phyloP scores from a whole-genome alignment of 2,113 vertebrate species.

The Vimba vimba region DNA sequence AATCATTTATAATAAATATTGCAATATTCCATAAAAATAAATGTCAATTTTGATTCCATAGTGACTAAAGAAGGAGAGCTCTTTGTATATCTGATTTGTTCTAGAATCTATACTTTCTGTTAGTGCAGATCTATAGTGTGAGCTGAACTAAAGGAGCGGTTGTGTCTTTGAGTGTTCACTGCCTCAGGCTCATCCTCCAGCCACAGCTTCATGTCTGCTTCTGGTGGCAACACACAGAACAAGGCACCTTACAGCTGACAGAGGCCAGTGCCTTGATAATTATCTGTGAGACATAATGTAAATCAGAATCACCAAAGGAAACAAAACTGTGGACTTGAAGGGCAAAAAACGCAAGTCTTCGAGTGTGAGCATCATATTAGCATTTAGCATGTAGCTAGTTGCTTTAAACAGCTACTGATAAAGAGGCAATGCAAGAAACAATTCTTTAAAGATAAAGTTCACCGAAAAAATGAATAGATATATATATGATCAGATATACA shows the following conservation, averaged over 20 bases:
- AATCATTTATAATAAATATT: no score
- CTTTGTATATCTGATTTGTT: conserved; percentile 12
- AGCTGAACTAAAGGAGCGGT: conserved; percentile 64
- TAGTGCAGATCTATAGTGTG: conserved; percentile 44
- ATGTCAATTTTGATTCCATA: no score
- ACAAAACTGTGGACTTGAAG: conserved; percentile 44
- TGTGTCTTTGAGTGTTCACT: conserved; percentile 66
- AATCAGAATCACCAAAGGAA: conserved; percentile 47
- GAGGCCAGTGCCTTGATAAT: conserved; percentile 45
- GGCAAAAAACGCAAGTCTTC: neutral
- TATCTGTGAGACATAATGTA: conserved; percentile 37
- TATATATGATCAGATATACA: neutral
- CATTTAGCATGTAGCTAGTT: neutral
- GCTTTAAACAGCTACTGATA: neutral
- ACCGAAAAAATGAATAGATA: neutral
- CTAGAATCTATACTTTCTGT: conserved; percentile 36
- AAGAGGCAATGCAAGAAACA: neutral
- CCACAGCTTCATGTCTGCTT: conserved; percentile 62
- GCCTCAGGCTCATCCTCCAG: conserved; percentile 73
- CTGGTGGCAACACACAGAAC: conserved; percentile 52
- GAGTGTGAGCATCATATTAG: conserved; percentile 34
- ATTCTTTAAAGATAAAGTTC: neutral
- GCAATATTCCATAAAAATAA: no score
- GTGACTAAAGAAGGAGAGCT: neutral
- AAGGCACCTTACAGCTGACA: conserved; percentile 56